Evolutionary conservation across 2,113 vertebrate genomes (phyloP).

Genomic region (Sisor rabdophorus): DNA sequence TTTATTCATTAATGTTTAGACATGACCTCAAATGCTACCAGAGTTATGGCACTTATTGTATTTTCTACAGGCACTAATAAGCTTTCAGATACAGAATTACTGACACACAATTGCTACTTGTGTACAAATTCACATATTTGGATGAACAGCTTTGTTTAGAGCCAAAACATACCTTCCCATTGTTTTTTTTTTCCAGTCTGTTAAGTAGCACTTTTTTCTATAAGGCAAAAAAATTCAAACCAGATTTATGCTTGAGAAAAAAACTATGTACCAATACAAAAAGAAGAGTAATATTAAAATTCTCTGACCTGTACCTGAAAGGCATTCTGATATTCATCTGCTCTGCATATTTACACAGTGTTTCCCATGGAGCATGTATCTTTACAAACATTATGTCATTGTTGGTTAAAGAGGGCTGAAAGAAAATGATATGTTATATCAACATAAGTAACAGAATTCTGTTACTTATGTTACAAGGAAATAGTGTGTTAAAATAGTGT

Average conservation of each 20-base stretch:
- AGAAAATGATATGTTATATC: slow-evolving; percentile 41
- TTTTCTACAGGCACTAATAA: not conserved
- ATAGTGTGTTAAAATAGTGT: no score
- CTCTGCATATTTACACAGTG: slow-evolving; percentile 94
- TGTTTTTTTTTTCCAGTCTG: slow-evolving; percentile 89
- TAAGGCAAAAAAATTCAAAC: slow-evolving; percentile 52
- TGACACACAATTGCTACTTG: not conserved
- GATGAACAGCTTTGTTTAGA: slow-evolving; percentile 7
- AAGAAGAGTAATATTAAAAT: not conserved
- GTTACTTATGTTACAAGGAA: no score
- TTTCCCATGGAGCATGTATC: slow-evolving; percentile 93
- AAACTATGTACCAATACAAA: not conserved
- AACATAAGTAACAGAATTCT: no score
- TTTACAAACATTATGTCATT: slow-evolving; percentile 98
- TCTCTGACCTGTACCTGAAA: slow-evolving; percentile 79
- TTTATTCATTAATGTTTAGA: not conserved
- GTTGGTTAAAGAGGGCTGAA: slow-evolving; percentile 88
- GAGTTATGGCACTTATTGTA: not conserved
- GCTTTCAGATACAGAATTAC: not conserved
- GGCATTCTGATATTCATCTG: slow-evolving; percentile 98
- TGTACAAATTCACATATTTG: not conserved
- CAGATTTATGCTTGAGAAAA: not conserved
- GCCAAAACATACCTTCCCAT: slow-evolving; percentile 82
- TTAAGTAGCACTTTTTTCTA: slow-evolving; percentile 97
- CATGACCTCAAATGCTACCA: not conserved